Evolutionary conservation across 30 jellyfish, hydroid and myxozoan species (phyloP).

Genomic region (Rhopilema esculentum): DNA sequence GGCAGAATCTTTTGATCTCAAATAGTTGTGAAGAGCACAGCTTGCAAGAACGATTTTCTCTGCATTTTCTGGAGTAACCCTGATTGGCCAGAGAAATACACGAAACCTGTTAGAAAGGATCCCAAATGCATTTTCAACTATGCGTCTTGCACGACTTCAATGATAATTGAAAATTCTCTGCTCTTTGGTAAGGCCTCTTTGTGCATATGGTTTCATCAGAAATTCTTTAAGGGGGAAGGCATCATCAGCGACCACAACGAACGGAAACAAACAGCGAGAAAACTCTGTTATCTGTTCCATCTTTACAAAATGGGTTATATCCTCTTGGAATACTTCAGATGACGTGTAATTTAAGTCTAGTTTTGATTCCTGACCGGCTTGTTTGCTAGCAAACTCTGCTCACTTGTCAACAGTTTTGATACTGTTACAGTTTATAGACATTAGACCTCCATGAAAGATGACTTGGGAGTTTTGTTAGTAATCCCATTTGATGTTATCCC

Average conservation of each 20-base stretch:
- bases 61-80: constrained; percentile 37
- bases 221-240: constrained; percentile 15
- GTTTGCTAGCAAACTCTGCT: too few species aligned
- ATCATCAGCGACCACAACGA: constrained; percentile 20
- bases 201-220: constrained; percentile 32
- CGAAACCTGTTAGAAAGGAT: constrained; percentile 55
- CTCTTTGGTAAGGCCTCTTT: constrained; percentile 24
- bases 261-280: too few species aligned
- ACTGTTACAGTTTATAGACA: too few species aligned
- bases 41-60: constrained; percentile 23
- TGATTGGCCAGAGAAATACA: constrained; percentile 28
- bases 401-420: too few species aligned
- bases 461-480: too few species aligned
- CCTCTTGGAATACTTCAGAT: too few species aligned
- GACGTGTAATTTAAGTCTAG: too few species aligned
- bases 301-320: too few species aligned
- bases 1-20: not conserved
- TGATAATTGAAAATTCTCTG: constrained; percentile 18
- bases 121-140: constrained; percentile 46
- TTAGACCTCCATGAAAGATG: too few species aligned
- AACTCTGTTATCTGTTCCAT: too few species aligned
- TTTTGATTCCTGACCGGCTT: not conserved
- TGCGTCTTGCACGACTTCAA: constrained; percentile 21
- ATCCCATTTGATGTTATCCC: too few species aligned
- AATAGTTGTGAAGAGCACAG: constrained; percentile 28